phyloP scores from a whole-genome alignment of 1,140 invertebrate species.

The Pseudomyrmex dendroicus region DNA sequence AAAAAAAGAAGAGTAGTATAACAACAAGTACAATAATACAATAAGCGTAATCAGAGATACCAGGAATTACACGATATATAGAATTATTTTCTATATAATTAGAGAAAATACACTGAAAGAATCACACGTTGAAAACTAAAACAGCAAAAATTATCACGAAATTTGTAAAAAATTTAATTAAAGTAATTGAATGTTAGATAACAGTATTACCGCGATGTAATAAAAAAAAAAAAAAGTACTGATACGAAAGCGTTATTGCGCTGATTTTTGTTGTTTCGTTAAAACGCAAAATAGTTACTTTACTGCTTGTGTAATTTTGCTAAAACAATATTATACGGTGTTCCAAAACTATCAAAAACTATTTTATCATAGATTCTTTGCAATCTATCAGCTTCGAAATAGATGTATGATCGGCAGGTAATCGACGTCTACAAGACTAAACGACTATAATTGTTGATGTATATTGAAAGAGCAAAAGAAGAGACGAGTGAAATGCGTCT shows the following conservation, averaged over 20 bases:
- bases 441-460: conserved; percentile 60
- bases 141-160: conserved; percentile 3
- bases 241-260: too few species aligned
- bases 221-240: too few species aligned
- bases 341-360: too few species aligned
- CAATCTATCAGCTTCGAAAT: conserved; percentile 1
- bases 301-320: too few species aligned
- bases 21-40: conserved; percentile 58
- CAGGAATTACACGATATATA: conserved; percentile 49
- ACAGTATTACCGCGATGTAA: background rate
- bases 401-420: conserved; percentile 40
- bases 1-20: conserved; percentile 42
- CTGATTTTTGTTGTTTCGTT: too few species aligned
- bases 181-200: background rate
- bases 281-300: too few species aligned
- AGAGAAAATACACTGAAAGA: conserved; percentile 13
- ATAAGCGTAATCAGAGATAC: conserved; percentile 50
- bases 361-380: too few species aligned
- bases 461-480: conserved; percentile 46
- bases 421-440: conserved; percentile 47
- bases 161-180: background rate
- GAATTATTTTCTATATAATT: conserved; percentile 49
- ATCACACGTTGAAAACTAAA: conserved; percentile 20
- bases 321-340: too few species aligned
- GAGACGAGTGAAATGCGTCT: conserved; percentile 17